These are phyloP conservation scores for Rotaria magnacalcarata DNA, from an alignment of 2,888 invertebrate genomes.

Conservation along the genomic window DNA sequence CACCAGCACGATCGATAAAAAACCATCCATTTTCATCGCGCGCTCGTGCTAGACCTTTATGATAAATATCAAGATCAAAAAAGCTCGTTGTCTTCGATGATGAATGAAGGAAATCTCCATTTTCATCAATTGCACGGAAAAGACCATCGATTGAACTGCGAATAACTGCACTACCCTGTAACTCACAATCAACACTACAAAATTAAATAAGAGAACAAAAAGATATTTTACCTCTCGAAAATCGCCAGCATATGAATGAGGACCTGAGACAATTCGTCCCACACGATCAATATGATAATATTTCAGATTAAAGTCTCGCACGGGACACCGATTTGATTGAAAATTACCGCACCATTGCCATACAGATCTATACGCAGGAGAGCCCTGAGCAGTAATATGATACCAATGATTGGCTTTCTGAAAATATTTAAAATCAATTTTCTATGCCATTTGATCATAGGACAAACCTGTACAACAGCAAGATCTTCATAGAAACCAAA, in stretches of 20 bases:
- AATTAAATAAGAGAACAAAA: no score
- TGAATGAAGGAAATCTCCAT: background rate
- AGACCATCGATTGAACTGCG: background rate
- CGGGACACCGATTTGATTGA: background rate
- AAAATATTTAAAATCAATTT: background rate
- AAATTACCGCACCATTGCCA: slow-evolving; percentile 31
- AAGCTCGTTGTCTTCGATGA: background rate
- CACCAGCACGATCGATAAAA: background rate
- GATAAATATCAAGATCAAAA: slow-evolving; percentile 15
- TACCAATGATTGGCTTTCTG: background rate
- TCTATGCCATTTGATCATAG: background rate
- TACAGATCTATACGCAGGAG: background rate
- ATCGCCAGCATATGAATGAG: slow-evolving; percentile 24
- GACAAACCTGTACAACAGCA: background rate
- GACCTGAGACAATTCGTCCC: background rate
- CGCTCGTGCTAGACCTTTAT: slow-evolving; percentile 8
- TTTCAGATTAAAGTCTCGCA: background rate
- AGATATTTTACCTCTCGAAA: slow-evolving; percentile 10
- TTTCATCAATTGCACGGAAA: background rate
- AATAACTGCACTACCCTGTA: background rate
- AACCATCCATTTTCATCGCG: slow-evolving; percentile 28
- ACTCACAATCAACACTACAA: background rate
- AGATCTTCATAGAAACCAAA: slow-evolving; percentile 30
- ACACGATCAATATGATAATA: slow-evolving; percentile 25
- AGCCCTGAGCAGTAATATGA: background rate